Percentiles rank a stretch among this genome's conserved stretches.
Conservation (phyloP, 2,113 vertebrate species). For the Blennius ocellaris region DNA sequence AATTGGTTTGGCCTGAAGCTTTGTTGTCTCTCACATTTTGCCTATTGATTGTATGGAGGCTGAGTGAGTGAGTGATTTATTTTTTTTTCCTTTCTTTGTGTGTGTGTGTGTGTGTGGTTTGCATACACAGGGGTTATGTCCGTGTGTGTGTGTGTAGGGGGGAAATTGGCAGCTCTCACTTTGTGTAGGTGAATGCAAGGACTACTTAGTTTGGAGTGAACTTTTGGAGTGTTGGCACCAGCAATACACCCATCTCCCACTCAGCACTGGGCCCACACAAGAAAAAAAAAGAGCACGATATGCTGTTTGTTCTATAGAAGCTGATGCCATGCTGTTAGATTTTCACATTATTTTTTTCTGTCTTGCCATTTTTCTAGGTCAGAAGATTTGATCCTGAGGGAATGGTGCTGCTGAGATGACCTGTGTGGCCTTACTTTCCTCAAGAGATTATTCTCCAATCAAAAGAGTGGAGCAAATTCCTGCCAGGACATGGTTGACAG, state of each 20-base stretch:
- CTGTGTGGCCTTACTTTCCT: conserved; percentile 62
- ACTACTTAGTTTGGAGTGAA: conserved; percentile 58
- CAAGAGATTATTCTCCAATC: conserved; percentile 66
- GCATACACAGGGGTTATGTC: conserved; percentile 23
- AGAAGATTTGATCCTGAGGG: conserved; percentile 43
- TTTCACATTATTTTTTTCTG: conserved; percentile 30
- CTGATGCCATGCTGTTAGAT: conserved; percentile 3
- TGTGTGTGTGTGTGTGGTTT: conserved; percentile 14
- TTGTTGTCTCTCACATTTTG: conserved; percentile 70
- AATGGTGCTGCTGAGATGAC: conserved; percentile 79
- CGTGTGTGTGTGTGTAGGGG: conserved; percentile 33
- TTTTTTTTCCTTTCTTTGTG: background rate
- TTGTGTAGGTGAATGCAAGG: conserved; percentile 70
- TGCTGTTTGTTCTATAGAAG: conserved; percentile 48
- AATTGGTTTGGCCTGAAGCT: conserved; percentile 54
- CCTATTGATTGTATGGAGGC: conserved; percentile 66
- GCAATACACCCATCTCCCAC: conserved; percentile 62
- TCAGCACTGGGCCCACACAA: conserved; percentile 56
- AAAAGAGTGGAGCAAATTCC: conserved; percentile 44
- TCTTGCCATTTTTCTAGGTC: conserved; percentile 63
- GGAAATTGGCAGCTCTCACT: conserved; percentile 60
- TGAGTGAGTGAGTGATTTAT: conserved; percentile 30
- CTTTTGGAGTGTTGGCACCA: conserved; percentile 59
- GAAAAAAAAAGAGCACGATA: conserved; percentile 32
- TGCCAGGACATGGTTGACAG: conserved; percentile 62